Percentiles rank a stretch among this genome's conserved stretches.
These are phyloP conservation scores for Babyrousa celebensis DNA, from an alignment of 2,797 vertebrate species.

Conservation along the genomic window DNA sequence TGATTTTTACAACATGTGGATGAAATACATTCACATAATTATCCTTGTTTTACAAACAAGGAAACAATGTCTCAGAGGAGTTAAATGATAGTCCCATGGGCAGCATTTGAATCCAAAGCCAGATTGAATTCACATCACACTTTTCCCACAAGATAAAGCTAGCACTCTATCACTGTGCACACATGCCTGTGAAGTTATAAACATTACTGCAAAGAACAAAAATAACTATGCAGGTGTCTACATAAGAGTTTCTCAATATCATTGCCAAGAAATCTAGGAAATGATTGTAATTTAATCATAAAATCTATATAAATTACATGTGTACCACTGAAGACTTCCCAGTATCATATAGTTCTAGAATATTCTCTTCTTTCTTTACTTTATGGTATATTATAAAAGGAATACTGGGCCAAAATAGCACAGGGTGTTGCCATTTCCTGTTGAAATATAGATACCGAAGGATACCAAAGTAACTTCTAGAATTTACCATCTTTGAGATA, in stretches of 20 bases:
- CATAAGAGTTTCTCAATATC: not conserved
- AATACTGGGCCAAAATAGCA: not conserved
- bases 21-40: not conserved
- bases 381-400: not conserved
- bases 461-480: not conserved
- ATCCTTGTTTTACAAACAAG: constrained; percentile 33
- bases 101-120: not conserved
- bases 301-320: not conserved
- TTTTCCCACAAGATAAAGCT: not conserved
- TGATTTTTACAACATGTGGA: constrained; percentile 54
- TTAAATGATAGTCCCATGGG: not conserved
- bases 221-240: not conserved
- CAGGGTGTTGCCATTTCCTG: not conserved
- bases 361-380: not conserved
- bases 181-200: not conserved
- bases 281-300: constrained; percentile 1
- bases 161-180: not conserved
- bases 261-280: not conserved
- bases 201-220: not conserved
- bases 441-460: not conserved
- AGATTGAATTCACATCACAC: not conserved
- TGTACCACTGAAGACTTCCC: not conserved
- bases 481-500: not conserved
- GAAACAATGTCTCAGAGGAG: constrained; percentile 3
- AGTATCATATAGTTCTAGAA: not conserved